These are phyloP conservation scores for Papilio demoleus DNA, from an alignment of 2,888 invertebrate species.

Conservation along the genomic window DNA sequence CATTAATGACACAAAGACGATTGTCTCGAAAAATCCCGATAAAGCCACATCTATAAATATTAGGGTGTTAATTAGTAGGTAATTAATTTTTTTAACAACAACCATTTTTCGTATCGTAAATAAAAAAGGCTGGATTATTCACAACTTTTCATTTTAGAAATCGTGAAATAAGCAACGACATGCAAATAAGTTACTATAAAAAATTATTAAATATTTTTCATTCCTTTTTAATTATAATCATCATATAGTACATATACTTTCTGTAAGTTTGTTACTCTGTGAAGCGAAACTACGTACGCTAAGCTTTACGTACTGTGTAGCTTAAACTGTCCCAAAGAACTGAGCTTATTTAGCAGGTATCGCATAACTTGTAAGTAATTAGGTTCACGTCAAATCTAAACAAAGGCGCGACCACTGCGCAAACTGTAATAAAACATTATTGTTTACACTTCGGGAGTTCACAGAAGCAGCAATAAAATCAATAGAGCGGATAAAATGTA, in stretches of 20 bases:
- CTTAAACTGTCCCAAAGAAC: too few relatives aligned
- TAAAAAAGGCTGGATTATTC: too few relatives aligned
- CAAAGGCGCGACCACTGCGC: conserved; percentile 8
- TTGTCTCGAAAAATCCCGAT: too few relatives aligned
- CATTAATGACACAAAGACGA: too few relatives aligned
- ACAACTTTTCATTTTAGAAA: background rate
- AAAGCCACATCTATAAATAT: background rate
- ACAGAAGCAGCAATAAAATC: conserved; percentile 27
- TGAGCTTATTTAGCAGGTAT: background rate
- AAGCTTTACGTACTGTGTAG: too few relatives aligned
- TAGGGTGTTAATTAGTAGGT: background rate
- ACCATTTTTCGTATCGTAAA: too few relatives aligned
- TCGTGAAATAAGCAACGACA: background rate
- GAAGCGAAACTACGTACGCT: too few relatives aligned
- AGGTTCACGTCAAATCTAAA: conserved; percentile 14
- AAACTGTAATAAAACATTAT: conserved; percentile 27
- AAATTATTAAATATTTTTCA: too few relatives aligned
- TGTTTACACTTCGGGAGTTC: conserved; percentile 23
- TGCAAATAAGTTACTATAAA: background rate
- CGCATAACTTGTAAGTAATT: conserved; percentile 18
- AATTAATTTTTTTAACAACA: too few relatives aligned
- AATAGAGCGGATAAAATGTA: conserved; percentile 24
- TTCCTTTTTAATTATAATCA: too few relatives aligned
- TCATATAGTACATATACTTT: background rate
- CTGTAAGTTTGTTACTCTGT: too few relatives aligned